Evolutionary conservation across 2,113 vertebrate genomes (phyloP).

Genomic region (Caranx melampygus): DNA sequence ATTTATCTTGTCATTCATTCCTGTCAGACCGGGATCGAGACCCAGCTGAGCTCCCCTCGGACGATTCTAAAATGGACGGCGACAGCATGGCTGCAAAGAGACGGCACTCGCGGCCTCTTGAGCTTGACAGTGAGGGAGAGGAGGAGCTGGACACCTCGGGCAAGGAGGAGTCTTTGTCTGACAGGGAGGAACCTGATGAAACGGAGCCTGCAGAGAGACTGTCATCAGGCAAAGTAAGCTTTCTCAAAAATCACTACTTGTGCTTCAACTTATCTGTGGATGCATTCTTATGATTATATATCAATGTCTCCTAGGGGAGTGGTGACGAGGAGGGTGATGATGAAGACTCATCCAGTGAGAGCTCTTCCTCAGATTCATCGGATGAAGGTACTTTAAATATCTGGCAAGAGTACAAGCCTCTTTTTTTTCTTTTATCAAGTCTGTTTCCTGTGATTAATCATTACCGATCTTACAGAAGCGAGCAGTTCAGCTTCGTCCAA

Average conservation of each 20-base stretch:
- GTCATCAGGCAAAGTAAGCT: slow-evolving; percentile 83
- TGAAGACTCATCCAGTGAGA: slow-evolving; percentile 85
- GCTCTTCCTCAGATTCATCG: slow-evolving; percentile 89
- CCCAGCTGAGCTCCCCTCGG: slow-evolving; percentile 82
- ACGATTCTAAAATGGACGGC: slow-evolving; percentile 88
- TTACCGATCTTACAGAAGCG: slow-evolving; percentile 71
- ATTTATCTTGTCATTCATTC: background rate
- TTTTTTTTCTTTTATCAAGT: background rate
- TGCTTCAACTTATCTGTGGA: background rate
- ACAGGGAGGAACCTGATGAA: slow-evolving; percentile 89
- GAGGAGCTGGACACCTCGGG: slow-evolving; percentile 90
- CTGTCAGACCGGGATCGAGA: slow-evolving; percentile 86
- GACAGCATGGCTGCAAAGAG: slow-evolving; percentile 84
- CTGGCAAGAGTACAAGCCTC: background rate
- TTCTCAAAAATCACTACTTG: background rate
- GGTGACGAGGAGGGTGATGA: slow-evolving; percentile 70
- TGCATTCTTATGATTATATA: background rate
- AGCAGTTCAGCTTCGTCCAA: slow-evolving; percentile 86
- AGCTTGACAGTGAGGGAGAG: slow-evolving; percentile 97
- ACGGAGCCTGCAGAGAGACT: slow-evolving; percentile 76
- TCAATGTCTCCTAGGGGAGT: slow-evolving; percentile 64
- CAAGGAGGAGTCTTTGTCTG: slow-evolving; percentile 88
- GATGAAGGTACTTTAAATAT: slow-evolving; percentile 86
- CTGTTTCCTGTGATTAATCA: background rate
- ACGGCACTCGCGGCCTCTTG: slow-evolving; percentile 88